A percentile compares a stretch with the other conserved stretches of the same genome.
These are phyloP conservation scores for Nomada goodeniana DNA, from an alignment of 2,888 invertebrate genomes.

Conservation along the genomic window DNA sequence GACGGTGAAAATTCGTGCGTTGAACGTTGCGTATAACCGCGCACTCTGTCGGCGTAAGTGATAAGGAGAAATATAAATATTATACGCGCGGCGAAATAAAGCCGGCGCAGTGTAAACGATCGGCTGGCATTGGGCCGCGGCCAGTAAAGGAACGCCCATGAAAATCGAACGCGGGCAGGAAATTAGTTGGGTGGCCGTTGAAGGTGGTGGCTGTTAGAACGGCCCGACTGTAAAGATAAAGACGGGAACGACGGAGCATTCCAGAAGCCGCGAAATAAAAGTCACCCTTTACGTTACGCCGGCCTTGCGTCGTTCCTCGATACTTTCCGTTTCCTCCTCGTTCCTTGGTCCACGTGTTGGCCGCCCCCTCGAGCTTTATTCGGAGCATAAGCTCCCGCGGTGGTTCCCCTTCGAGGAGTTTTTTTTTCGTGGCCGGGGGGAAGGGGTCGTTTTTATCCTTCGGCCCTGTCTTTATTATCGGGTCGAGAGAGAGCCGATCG, in stretches of 20 bases:
- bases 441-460: slow-evolving; percentile 74
- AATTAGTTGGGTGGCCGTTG: slow-evolving; percentile 81
- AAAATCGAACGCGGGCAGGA: slow-evolving; percentile 83
- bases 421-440: slow-evolving; percentile 15
- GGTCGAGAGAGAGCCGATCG: slow-evolving; percentile 72
- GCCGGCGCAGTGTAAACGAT: slow-evolving; percentile 46
- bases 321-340: background rate
- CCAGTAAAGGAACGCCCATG: slow-evolving; percentile 78
- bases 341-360: background rate
- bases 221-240: slow-evolving; percentile 78
- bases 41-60: slow-evolving; percentile 67
- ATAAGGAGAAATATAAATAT: slow-evolving; percentile 83
- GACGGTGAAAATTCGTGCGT: slow-evolving; percentile 24
- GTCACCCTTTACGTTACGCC: slow-evolving; percentile 43
- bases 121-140: slow-evolving; percentile 58
- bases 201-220: slow-evolving; percentile 61
- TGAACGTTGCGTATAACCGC: slow-evolving; percentile 18
- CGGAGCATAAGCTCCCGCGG: slow-evolving; percentile 77
- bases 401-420: slow-evolving; percentile 47
- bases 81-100: slow-evolving; percentile 79
- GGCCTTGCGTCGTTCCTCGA: background rate
- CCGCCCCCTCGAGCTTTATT: slow-evolving; percentile 76
- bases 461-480: slow-evolving; percentile 78
- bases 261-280: slow-evolving; percentile 62
- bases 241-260: slow-evolving; percentile 67